A percentile compares a stretch with the other conserved stretches of the same genome.
phyloP scores from a whole-genome alignment of 1,140 invertebrate genomes.

The Aporrectodea caliginosa region DNA sequence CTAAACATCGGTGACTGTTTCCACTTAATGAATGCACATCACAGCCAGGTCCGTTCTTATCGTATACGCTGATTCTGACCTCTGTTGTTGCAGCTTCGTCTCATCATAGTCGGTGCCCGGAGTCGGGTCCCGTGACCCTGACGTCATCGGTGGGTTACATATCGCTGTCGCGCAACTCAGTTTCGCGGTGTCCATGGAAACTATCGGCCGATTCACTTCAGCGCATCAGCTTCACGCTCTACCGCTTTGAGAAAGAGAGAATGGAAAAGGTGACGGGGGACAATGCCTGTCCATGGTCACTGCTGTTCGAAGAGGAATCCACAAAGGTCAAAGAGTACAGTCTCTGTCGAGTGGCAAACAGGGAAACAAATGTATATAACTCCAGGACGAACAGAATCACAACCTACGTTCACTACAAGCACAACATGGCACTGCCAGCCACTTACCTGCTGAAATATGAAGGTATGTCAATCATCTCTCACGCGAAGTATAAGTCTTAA shows the following conservation, averaged over 20 bases:
- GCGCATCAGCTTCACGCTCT: slow-evolving; percentile 12
- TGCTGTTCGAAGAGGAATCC: slow-evolving; percentile 14
- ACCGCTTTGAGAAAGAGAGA: background rate
- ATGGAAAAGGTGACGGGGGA: background rate
- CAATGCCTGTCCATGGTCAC: background rate
- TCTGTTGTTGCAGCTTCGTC: background rate
- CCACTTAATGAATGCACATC: too few relatives aligned
- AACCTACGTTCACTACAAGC: background rate
- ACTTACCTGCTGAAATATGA: slow-evolving; percentile 20
- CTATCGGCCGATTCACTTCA: slow-evolving; percentile 3
- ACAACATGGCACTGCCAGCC: background rate
- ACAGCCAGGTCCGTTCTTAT: too few relatives aligned
- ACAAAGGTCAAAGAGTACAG: background rate
- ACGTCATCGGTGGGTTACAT: background rate
- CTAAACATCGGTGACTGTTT: too few relatives aligned
- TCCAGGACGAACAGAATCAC: slow-evolving; percentile 1
- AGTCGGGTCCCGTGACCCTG: background rate
- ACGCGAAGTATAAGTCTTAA: too few relatives aligned
- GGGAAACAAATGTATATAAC: slow-evolving; percentile 1
- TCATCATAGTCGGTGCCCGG: background rate
- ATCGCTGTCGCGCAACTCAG: background rate
- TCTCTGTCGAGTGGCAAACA: background rate
- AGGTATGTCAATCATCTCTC: too few relatives aligned
- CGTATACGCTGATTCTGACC: background rate
- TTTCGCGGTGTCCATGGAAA: slow-evolving; percentile 11